Conservation (phyloP, 2,888 invertebrate genomes). For the Teleogryllus oceanicus region DNA sequence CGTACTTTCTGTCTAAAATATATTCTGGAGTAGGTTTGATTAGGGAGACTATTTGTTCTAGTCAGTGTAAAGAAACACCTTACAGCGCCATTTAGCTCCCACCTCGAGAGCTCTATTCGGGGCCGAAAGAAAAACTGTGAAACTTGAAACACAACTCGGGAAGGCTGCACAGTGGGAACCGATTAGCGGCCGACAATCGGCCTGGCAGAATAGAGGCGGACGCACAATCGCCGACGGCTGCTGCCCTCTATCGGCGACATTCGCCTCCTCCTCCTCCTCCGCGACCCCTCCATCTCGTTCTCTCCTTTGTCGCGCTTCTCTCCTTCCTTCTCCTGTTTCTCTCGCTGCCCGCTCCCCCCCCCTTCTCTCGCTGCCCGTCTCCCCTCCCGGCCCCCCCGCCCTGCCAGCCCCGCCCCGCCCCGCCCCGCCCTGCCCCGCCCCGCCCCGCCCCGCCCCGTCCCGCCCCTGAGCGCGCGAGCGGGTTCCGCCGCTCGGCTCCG, state of each 20-base stretch:
- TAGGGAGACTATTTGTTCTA: too few relatives aligned
- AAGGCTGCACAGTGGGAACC: background rate
- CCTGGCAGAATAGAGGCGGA: background rate
- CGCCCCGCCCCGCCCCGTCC: background rate
- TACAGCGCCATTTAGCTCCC: background rate
- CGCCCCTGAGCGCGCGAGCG: background rate
- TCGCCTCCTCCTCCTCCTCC: background rate
- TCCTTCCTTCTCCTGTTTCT: background rate
- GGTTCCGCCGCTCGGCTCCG: background rate
- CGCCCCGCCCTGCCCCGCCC: background rate
- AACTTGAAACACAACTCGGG: background rate
- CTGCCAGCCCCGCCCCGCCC: background rate
- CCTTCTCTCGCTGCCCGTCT: background rate
- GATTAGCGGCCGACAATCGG: constrained; percentile 18
- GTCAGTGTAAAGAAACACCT: too few relatives aligned
- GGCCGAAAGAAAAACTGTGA: background rate
- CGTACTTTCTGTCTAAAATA: too few relatives aligned
- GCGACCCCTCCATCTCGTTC: background rate
- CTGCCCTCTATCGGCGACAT: background rate
- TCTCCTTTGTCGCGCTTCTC: background rate
- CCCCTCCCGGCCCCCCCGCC: background rate
- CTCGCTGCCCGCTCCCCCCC: background rate
- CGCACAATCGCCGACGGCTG: background rate
- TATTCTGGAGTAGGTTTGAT: too few relatives aligned
- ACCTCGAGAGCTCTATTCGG: background rate